Percentiles rank a stretch among this genome's conserved stretches.
phyloP scores from a whole-genome alignment of 2,888 invertebrate genomes.

The Eupithecia exiguata region DNA sequence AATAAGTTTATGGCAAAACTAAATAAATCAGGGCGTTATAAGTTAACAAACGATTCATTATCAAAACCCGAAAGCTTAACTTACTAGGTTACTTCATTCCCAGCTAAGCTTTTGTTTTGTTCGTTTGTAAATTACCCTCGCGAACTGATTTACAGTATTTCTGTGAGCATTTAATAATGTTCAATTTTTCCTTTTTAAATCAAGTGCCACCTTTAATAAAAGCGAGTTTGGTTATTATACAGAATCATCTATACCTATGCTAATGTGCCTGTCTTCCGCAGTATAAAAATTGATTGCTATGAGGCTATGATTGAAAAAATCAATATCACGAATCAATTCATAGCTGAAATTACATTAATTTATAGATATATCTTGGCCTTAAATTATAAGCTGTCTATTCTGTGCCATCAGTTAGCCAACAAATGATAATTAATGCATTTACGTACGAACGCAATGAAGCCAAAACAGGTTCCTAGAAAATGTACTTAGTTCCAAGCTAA shows the following conservation, averaged over 20 bases:
- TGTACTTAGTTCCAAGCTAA: conserved; percentile 12
- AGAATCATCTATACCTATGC: neutral
- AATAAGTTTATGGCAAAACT: conserved; percentile 31
- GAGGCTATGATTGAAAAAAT: too few species aligned
- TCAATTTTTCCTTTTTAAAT: conserved; percentile 29
- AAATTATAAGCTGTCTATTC: neutral
- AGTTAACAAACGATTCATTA: conserved; percentile 37
- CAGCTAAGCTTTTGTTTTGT: conserved; percentile 41
- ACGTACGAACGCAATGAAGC: neutral
- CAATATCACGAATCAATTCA: too few species aligned
- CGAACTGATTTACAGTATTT: conserved; percentile 45
- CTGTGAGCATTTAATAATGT: conserved; percentile 35
- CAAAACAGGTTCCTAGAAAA: conserved; percentile 10
- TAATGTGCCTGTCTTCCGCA: too few species aligned
- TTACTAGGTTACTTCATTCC: conserved; percentile 22
- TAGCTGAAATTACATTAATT: too few species aligned
- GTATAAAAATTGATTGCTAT: neutral
- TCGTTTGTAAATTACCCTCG: conserved; percentile 41
- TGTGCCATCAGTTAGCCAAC: neutral
- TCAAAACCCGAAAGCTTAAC: conserved; percentile 40
- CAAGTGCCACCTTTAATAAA: neutral
- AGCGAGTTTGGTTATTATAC: neutral
- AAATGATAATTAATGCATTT: neutral
- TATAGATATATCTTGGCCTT: too few species aligned
- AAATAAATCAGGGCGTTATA: conserved; percentile 35